Base-by-base conservation (phyloP, 2,888 invertebrate genomes). In the Lasioglossum morio region DNA sequence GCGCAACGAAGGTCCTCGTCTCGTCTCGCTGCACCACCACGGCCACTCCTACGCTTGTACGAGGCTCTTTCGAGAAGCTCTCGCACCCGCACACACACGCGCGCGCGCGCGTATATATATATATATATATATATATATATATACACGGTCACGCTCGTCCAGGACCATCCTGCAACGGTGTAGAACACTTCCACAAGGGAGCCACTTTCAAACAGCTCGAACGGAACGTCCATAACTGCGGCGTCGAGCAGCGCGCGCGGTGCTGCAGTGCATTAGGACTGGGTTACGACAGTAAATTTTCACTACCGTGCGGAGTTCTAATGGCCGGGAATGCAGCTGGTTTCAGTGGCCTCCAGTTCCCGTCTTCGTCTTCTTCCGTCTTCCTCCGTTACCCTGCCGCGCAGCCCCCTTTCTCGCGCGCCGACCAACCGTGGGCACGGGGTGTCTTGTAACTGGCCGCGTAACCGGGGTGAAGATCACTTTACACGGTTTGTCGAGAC, bases 281-380 rank as follows among this genome's bases (percentile, higher is more conserved):
- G 94, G 94, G 94, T 94, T 94, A 94, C 94, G 94, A 94, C 94
- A 93, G 94, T 95, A 94, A 94, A 95, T 95, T 95, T 95, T 95
- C 95, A 94, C 94, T 94, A 94, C 94, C 94, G 93, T 93, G 93
- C 93, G 89, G 94, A 93, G 94, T 94, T 95, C 94, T 94, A 95
- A 94, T 94, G 94, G 94, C 92, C 92, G 94, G 92, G 94, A 94
- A 94, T 94, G 94, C 94, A 94, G 94, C 93, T 94, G 94, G 93
- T 94, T 94, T 94, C 94, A 93, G 92, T 93, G 93, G 93, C 94
- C 94, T 93, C 93, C 90, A 91, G 92, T 89, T 88, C 81, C 90
- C 87, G 85, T 90, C 86, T 89, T 86, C 85, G 85, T 88, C 83
- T 82, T 79, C 82, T 69, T 70, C 82, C 77, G 63, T 73, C 57